Evolutionary conservation across 2,113 vertebrate genomes (phyloP).

Genomic region (Lasiurus cinereus): DNA sequence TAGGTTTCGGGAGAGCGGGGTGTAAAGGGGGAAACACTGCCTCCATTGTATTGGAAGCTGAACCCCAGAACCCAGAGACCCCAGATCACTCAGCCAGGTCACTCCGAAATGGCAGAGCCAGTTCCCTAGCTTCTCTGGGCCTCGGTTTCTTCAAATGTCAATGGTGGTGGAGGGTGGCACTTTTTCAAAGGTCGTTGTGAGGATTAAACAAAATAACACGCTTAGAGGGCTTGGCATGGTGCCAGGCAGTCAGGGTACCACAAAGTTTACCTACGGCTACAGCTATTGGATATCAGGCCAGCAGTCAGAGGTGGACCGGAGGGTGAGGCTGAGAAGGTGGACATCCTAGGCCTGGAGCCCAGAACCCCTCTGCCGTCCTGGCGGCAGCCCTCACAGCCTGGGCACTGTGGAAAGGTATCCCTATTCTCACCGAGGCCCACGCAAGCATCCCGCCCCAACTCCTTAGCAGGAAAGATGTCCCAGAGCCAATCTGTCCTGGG

Average conservation of each 20-base stretch:
- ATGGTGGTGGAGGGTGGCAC: no score
- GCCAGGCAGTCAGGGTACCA: background rate
- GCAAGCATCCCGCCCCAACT: background rate
- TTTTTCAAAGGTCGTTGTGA: background rate
- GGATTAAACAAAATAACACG: background rate
- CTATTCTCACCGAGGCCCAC: background rate
- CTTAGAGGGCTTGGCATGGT: background rate
- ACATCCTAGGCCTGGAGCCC: background rate
- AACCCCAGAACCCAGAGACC: background rate
- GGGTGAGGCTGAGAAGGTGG: background rate
- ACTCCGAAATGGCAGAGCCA: background rate
- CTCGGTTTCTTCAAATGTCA: background rate
- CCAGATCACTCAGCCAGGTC: background rate
- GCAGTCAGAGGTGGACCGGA: background rate
- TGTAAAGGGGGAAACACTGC: no score
- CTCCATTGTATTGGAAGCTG: background rate
- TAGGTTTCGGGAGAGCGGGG: no score
- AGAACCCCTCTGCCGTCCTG: background rate
- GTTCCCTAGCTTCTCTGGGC: background rate
- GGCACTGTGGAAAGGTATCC: background rate
- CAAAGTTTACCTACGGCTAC: background rate
- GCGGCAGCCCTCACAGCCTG: background rate
- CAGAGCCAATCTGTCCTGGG: background rate
- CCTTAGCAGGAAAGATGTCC: background rate
- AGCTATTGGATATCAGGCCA: background rate